Percentiles rank a stretch among this genome's conserved stretches.
Conservation (phyloP, 2,113 vertebrate species). For the Sapajus apella region DNA sequence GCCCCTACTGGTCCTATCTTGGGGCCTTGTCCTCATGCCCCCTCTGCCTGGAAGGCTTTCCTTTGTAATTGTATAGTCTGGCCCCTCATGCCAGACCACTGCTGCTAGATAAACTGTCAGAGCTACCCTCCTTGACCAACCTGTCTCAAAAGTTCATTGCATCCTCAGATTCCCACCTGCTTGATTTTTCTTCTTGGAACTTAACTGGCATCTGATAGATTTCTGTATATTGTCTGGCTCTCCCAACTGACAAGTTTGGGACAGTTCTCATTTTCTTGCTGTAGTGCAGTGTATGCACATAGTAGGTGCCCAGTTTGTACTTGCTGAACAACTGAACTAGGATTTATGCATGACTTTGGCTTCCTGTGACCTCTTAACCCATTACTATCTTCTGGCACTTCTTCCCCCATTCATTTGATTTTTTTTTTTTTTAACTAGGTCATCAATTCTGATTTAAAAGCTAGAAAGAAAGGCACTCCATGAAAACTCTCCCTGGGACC, state of each 20-base stretch:
- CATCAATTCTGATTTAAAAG: background rate
- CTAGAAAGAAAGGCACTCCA: background rate
- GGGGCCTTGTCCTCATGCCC: background rate
- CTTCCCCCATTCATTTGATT: background rate
- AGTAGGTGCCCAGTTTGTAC: background rate
- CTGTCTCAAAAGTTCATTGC: background rate
- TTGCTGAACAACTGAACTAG: background rate
- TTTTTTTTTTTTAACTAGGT: background rate
- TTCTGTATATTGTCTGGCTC: background rate
- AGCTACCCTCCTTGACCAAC: background rate
- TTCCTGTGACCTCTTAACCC: background rate
- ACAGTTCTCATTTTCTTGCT: background rate
- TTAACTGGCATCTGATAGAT: background rate
- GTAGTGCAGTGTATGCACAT: background rate
- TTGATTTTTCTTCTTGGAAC: background rate
- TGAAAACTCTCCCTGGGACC: background rate
- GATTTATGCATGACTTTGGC: background rate
- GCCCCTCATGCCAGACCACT: background rate
- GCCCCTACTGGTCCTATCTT: background rate
- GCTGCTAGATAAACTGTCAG: too few species aligned
- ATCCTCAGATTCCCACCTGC: background rate
- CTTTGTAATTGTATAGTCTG: fast-evolving
- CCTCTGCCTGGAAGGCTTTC: background rate
- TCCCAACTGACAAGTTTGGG: background rate
- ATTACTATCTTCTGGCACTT: background rate